Conservation (phyloP, 2,888 invertebrate genomes). For the Danaus chrysippus region DNA sequence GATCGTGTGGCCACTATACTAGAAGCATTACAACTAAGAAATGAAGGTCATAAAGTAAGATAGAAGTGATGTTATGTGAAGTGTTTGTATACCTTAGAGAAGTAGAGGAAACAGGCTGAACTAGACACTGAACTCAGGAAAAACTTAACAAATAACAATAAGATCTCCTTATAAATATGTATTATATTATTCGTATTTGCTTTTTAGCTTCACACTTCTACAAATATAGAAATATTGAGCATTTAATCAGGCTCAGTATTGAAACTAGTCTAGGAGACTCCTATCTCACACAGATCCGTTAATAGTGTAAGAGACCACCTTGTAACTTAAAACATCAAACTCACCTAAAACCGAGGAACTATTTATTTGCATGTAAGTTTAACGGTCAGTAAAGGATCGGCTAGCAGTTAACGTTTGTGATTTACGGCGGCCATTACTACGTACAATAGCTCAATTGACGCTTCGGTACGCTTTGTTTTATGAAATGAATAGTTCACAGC, state of each 20-base stretch:
- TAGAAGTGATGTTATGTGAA: too few relatives aligned
- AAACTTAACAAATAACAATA: too few relatives aligned
- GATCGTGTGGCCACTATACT: conserved; percentile 57
- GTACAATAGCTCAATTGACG: conserved; percentile 7
- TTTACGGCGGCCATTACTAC: conserved; percentile 21
- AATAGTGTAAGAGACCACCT: background rate
- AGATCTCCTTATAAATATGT: too few relatives aligned
- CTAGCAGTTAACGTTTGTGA: conserved; percentile 18
- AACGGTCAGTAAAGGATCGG: conserved; percentile 11
- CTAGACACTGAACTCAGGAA: too few relatives aligned
- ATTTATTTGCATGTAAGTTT: conserved; percentile 8
- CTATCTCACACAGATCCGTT: background rate
- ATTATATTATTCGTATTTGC: too few relatives aligned
- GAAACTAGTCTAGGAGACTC: background rate
- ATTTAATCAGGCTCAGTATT: too few relatives aligned
- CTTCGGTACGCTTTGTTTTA: conserved; percentile 6
- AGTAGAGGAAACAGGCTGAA: too few relatives aligned
- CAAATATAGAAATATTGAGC: too few relatives aligned
- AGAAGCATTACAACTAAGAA: conserved; percentile 49
- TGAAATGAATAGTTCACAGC: conserved; percentile 4
- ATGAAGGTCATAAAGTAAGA: background rate
- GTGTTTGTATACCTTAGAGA: too few relatives aligned
- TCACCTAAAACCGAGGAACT: background rate
- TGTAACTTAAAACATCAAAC: background rate
- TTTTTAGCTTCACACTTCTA: too few relatives aligned